These are phyloP conservation scores for Phorcus lineatus DNA, from an alignment of 2,888 invertebrate genomes.

Conservation along the genomic window DNA sequence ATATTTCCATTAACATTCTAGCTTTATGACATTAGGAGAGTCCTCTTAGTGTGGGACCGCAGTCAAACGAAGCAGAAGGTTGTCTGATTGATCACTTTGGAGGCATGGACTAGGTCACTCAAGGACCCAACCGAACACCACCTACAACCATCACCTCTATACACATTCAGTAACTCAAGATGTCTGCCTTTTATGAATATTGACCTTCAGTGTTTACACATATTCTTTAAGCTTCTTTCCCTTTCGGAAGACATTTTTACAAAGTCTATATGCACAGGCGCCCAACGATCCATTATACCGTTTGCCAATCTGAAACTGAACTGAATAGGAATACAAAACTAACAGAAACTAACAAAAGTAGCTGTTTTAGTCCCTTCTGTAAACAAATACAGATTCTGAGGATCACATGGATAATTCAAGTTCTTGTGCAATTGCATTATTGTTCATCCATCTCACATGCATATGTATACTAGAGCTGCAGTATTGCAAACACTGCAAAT, in stretches of 20 bases:
- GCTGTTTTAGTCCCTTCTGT: too few species aligned
- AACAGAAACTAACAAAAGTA: too few species aligned
- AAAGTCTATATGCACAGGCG: neutral
- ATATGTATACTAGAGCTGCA: too few species aligned
- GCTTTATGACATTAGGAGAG: neutral
- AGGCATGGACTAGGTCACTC: neutral
- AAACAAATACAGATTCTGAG: too few species aligned
- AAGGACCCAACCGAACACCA: neutral
- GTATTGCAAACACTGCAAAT: too few species aligned
- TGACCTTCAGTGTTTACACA: neutral
- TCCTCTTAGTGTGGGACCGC: neutral
- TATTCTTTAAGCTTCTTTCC: constrained; percentile 1
- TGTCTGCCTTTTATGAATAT: constrained; percentile 4
- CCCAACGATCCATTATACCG: too few species aligned
- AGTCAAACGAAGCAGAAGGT: neutral
- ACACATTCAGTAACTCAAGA: neutral
- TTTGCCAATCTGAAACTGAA: too few species aligned
- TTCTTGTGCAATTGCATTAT: too few species aligned
- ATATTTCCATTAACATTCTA: neutral
- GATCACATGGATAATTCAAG: too few species aligned
- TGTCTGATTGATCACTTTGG: constrained; percentile 2
- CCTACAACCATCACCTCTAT: neutral
- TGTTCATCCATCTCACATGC: too few species aligned
- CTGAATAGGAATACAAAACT: too few species aligned
- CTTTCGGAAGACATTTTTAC: neutral